phyloP scores from a whole-genome alignment of 2,888 invertebrate genomes.

The Tiliacea aurago region DNA sequence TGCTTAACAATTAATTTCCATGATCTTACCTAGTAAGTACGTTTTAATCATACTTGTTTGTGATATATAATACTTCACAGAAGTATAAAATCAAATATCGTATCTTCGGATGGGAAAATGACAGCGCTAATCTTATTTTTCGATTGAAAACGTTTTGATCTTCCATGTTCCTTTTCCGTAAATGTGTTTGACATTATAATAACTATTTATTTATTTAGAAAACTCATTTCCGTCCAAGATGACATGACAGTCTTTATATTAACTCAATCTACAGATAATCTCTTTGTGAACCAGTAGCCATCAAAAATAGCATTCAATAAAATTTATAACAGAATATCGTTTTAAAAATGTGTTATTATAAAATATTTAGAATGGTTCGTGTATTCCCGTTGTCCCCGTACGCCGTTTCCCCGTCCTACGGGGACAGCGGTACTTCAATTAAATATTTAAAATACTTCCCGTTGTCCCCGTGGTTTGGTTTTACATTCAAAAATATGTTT shows the following conservation, averaged over 20 bases:
- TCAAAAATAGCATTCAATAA: constrained; percentile 13
- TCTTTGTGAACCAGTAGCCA: constrained; percentile 1
- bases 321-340: constrained; percentile 25
- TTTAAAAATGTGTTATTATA: constrained; percentile 9
- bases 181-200: constrained; percentile 1
- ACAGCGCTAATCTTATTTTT: background rate
- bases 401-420: no score
- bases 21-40: no score
- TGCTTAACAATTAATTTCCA: no score
- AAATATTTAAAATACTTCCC: no score
- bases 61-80: background rate
- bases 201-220: constrained; percentile 1
- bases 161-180: background rate
- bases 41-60: background rate
- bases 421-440: no score
- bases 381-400: no score
- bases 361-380: constrained; percentile 24
- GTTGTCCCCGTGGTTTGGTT: no score
- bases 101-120: background rate
- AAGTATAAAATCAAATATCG: background rate
- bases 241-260: background rate
- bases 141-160: background rate
- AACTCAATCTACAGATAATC: constrained; percentile 8
- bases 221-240: constrained; percentile 22
- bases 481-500: no score